phyloP scores from a whole-genome alignment of 2,113 vertebrate species.

The Caranx ignobilis region DNA sequence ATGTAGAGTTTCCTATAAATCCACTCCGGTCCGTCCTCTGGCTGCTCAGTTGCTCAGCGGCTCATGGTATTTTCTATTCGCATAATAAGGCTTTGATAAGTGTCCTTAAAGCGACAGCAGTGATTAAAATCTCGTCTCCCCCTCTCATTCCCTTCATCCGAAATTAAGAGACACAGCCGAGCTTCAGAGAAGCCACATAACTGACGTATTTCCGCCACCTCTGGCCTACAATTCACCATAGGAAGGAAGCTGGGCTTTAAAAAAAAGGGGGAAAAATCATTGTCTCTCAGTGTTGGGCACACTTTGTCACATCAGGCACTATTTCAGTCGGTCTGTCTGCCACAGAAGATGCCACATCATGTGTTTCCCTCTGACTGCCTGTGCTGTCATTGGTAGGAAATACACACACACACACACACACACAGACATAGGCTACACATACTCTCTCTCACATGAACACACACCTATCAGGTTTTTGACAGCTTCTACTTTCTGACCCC shows the following conservation, averaged over 20 bases:
- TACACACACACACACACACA: constrained; percentile 4
- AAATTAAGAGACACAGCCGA: constrained; percentile 84
- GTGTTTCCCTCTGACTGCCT: constrained; percentile 46
- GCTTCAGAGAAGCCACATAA: constrained; percentile 83
- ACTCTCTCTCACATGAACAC: neutral
- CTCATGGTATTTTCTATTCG: constrained; percentile 79
- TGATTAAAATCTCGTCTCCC: constrained; percentile 81
- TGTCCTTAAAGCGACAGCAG: constrained; percentile 88
- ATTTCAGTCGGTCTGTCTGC: constrained; percentile 57
- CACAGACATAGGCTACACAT: neutral
- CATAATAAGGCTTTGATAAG: constrained; percentile 84
- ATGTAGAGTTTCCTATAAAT: constrained; percentile 79
- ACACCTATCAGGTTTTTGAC: constrained; percentile 61
- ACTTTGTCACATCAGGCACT: constrained; percentile 66
- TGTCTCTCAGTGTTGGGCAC: constrained; percentile 37
- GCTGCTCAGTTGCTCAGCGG: constrained; percentile 74
- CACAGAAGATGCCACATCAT: constrained; percentile 60
- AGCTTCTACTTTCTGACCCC: constrained; percentile 51
- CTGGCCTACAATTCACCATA: constrained; percentile 77
- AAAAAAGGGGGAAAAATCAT: constrained; percentile 35
- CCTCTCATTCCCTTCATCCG: constrained; percentile 78
- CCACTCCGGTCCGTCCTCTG: constrained; percentile 77
- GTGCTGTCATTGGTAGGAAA: constrained; percentile 51
- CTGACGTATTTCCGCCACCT: constrained; percentile 91
- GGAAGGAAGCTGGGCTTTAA: constrained; percentile 82